Evolutionary conservation across 2,888 invertebrate genomes (phyloP), one percentile per base, ranked within the genome.

Genomic region (Drosophila anomalata): DNA sequence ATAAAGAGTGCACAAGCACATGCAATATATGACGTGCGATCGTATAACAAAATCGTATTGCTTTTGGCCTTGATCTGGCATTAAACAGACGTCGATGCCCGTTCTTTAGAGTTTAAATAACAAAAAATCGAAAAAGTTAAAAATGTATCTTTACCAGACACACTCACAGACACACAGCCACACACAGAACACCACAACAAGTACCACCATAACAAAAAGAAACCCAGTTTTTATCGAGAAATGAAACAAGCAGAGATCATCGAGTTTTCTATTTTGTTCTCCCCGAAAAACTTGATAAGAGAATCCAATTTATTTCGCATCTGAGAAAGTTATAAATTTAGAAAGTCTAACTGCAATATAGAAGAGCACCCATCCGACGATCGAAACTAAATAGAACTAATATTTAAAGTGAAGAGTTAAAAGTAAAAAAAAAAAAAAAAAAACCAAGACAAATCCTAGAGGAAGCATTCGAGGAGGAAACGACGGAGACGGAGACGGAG

Each of bases 391-490:
- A 63, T 59, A 44, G 44, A 59, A 33, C 33, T 54, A 44, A 55
- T 42, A 52, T 29, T 36, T 36, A 36, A 36, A 7, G 36, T 2
- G 29, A 29, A 29, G 9, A 29, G 29, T 9, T 36, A 36, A 36
- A 36, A 33, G 33, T 33, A 33, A 12, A 31, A 31, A 31, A 12
- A 12, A 63, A 55, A 66, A 59, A 31, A 12, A 12, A 12, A 63
- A 55, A 66, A 59, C 59, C 71, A 71, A 70, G 61, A 70, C 54
- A 60, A 70, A 70, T 70, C 60, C 71, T 60, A 70, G 41, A 53
- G 47, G 36, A 48, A 57, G 48, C 47, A 31, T 29, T 50, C n/a
- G 36, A 62, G 42, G 36, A 54, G 17, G 42, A 63, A 47, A 6
- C 17, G 17, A 29, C 29, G 24, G 24, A 48, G 22, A 26, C 24